phyloP scores from a whole-genome alignment of 2,797 vertebrate genomes.

The Glyptemys insculpta region DNA sequence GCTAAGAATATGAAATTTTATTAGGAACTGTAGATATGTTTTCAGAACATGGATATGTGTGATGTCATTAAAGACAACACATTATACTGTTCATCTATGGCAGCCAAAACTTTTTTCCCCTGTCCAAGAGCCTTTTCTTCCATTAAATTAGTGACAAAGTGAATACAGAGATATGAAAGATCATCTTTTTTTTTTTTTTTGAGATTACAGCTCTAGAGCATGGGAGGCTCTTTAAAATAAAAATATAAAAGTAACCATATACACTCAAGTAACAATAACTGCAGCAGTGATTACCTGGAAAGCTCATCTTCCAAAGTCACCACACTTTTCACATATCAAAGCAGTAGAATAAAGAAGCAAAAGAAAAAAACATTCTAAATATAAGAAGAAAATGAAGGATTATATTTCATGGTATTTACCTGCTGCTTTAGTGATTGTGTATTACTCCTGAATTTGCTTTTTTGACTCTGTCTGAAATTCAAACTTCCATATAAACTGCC shows the following conservation, averaged over 20 bases:
- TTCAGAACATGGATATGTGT: neutral
- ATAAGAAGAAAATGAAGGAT: neutral
- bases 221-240: too few relatives aligned
- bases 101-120: neutral
- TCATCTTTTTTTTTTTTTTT: neutral
- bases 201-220: neutral
- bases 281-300: neutral
- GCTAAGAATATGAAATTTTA: neutral
- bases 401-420: neutral
- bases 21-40: neutral
- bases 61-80: neutral
- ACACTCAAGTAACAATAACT: neutral
- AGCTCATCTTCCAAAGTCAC: neutral
- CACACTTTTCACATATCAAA: neutral
- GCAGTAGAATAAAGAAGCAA: neutral
- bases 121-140: neutral
- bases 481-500: neutral
- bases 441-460: neutral
- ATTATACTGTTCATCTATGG: neutral
- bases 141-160: neutral
- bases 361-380: neutral
- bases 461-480: neutral
- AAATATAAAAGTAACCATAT: neutral
- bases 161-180: neutral
- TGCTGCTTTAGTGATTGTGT: neutral